These are phyloP conservation scores for Drosophila tristis DNA, from an alignment of 1,140 invertebrate species.

Conservation along the genomic window DNA sequence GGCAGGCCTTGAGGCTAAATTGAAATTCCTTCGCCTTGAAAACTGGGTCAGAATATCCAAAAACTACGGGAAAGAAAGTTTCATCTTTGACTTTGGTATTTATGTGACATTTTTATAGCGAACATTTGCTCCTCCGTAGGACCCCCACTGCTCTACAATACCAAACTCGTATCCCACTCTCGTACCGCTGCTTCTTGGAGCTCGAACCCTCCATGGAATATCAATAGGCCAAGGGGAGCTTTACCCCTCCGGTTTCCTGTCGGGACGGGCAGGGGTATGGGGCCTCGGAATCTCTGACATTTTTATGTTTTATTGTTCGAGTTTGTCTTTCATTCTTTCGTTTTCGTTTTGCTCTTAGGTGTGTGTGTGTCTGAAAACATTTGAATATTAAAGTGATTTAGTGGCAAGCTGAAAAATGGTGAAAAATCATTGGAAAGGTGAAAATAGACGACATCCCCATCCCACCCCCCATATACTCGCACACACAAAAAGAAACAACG, in stretches of 20 bases:
- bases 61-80: conserved; percentile 52
- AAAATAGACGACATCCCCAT: conserved; percentile 30
- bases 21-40: conserved; percentile 62
- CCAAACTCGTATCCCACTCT: neutral
- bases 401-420: conserved; percentile 75
- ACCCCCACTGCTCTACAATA: conserved; percentile 23
- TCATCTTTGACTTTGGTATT: conserved; percentile 71
- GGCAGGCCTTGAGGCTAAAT: conserved; percentile 49
- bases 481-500: conserved; percentile 1
- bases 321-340: conserved; percentile 45
- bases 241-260: conserved; percentile 51
- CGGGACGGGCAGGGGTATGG: conserved; percentile 1
- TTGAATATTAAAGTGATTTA: conserved; percentile 82
- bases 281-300: conserved; percentile 63
- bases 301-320: conserved; percentile 80
- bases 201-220: conserved; percentile 41
- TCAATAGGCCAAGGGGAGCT: conserved; percentile 40
- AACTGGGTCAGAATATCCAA: conserved; percentile 67
- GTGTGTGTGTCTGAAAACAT: conserved; percentile 51
- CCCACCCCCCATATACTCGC: too few species aligned
- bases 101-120: conserved; percentile 79
- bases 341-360: too few species aligned
- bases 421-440: conserved; percentile 67
- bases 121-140: conserved; percentile 48
- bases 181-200: neutral